A percentile compares a stretch with the other conserved stretches of the same genome.
These are phyloP conservation scores for Polydrusus tereticollis DNA, from an alignment of 2,888 invertebrate species.

Conservation along the genomic window DNA sequence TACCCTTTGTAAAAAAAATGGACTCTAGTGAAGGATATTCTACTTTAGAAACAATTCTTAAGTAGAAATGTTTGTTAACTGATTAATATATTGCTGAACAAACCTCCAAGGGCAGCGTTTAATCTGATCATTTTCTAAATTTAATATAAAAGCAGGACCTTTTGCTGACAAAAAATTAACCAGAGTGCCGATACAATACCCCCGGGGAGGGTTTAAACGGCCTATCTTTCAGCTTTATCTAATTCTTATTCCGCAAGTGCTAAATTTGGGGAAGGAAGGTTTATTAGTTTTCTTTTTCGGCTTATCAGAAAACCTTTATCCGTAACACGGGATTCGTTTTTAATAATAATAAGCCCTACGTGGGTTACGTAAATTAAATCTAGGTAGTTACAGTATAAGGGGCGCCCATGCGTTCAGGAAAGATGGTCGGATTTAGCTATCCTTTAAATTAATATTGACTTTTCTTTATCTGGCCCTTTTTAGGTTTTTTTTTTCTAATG, in stretches of 20 bases:
- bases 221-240: conserved; percentile 7
- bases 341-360: conserved; percentile 8
- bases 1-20: too few species aligned
- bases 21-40: too few species aligned
- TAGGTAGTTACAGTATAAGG: not conserved
- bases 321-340: conserved; percentile 7
- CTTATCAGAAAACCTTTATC: conserved; percentile 13
- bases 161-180: not conserved
- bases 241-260: conserved; percentile 4
- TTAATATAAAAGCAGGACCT: not conserved
- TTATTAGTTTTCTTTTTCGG: conserved; percentile 7
- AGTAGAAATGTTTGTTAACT: too few species aligned
- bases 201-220: not conserved
- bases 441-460: not conserved
- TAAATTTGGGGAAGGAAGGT: not conserved
- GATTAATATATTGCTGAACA: too few species aligned
- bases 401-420: not conserved
- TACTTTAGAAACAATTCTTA: too few species aligned
- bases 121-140: not conserved
- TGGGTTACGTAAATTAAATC: conserved; percentile 3
- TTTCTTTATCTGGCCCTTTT: not conserved
- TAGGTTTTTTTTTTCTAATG: too few species aligned
- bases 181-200: conserved; percentile 2
- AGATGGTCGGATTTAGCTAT: not conserved
- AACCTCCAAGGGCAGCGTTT: too few species aligned